phyloP scores from a whole-genome alignment of 1,140 invertebrate genomes.

The Coptotermes formosanus region DNA sequence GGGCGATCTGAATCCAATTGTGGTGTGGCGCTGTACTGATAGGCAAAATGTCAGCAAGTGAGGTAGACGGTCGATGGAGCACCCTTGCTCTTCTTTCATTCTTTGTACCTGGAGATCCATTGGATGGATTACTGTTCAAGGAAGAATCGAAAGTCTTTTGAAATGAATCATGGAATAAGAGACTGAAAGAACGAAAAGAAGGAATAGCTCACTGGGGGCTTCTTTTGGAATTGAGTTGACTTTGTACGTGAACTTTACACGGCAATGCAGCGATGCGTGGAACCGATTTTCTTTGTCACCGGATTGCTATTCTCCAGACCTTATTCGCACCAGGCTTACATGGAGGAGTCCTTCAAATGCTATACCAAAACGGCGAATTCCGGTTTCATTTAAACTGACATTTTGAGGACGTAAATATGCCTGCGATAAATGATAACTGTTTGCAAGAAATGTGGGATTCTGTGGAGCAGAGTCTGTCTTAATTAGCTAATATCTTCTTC shows the following conservation, averaged over 20 bases:
- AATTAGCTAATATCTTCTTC: too few relatives aligned
- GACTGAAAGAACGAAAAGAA: background rate
- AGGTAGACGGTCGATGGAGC: background rate
- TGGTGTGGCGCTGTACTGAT: background rate
- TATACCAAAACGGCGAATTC: too few relatives aligned
- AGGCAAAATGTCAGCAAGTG: background rate
- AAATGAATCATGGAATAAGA: slow-evolving; percentile 13
- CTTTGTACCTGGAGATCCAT: background rate
- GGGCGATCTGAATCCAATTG: background rate
- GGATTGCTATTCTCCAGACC: background rate
- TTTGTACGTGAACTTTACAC: background rate
- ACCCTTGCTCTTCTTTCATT: background rate
- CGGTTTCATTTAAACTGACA: too few relatives aligned
- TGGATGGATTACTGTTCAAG: slow-evolving; percentile 2
- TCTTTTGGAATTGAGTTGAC: slow-evolving; percentile 12
- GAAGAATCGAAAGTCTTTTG: slow-evolving; percentile 8
- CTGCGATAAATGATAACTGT: too few relatives aligned
- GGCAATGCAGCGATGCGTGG: background rate
- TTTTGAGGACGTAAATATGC: too few relatives aligned
- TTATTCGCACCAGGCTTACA: background rate
- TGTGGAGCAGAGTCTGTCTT: too few relatives aligned
- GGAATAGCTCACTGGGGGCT: background rate
- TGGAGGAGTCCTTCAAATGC: too few relatives aligned
- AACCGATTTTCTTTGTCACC: slow-evolving; percentile 10
- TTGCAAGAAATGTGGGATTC: too few relatives aligned